Conservation (phyloP, 2,113 vertebrate species). For the Nothobranchius furzeri region DNA sequence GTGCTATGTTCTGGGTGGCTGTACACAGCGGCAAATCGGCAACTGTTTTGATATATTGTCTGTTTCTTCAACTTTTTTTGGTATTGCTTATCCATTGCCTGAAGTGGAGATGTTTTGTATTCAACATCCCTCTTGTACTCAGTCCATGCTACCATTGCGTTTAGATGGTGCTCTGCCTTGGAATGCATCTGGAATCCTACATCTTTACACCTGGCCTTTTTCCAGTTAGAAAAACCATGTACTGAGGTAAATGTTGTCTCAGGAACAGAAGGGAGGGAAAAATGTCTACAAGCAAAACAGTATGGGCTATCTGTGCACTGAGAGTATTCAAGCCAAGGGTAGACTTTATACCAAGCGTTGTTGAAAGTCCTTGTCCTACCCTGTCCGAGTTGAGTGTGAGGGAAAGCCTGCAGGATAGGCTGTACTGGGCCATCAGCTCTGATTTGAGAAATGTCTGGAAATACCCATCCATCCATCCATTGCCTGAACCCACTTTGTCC, state of each 20-base stretch:
- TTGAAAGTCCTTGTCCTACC: neutral
- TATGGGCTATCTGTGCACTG: neutral
- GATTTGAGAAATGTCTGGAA: no score
- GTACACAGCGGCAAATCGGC: neutral
- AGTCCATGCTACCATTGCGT: neutral
- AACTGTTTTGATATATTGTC: neutral
- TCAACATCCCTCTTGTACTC: neutral
- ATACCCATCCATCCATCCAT: no score
- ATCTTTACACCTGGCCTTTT: no score
- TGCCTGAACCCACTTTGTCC: no score
- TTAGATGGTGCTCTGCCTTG: neutral
- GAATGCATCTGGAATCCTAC: no score
- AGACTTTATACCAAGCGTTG: neutral
- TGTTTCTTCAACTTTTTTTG: neutral
- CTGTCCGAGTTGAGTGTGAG: no score
- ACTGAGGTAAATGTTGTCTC: neutral
- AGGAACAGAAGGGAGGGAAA: neutral
- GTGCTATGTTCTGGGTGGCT: neutral
- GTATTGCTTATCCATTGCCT: constrained; percentile 3
- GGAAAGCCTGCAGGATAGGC: neutral
- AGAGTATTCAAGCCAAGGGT: neutral
- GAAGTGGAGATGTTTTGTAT: neutral
- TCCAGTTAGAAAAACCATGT: neutral
- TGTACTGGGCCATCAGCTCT: neutral
- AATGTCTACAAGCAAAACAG: neutral